Evolutionary conservation across 2,888 invertebrate genomes (phyloP).

Genomic region (Galerucella calmariensis): DNA sequence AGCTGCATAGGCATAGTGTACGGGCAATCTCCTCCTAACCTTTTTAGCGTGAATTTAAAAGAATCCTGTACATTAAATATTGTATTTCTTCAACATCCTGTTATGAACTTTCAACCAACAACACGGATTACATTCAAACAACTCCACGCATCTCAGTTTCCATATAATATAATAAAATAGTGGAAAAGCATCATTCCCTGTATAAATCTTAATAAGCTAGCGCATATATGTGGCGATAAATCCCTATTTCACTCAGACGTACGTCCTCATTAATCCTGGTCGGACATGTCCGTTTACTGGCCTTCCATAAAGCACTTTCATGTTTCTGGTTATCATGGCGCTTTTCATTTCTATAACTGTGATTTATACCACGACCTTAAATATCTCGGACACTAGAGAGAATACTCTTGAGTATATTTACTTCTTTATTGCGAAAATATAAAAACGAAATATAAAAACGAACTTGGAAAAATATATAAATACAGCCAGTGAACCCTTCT

Average conservation of each 20-base stretch:
- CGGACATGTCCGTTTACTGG: conserved; percentile 63
- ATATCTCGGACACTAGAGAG: conserved; percentile 3
- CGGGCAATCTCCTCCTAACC: no score
- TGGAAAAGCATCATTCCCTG: conserved; percentile 47
- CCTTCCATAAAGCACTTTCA: conserved; percentile 65
- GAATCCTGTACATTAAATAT: no score
- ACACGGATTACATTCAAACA: no score
- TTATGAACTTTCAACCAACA: no score
- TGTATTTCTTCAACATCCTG: no score
- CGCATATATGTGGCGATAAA: conserved; percentile 66
- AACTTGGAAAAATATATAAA: neutral
- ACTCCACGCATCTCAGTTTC: no score
- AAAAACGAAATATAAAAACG: neutral
- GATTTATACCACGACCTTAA: conserved; percentile 49
- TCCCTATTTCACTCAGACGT: conserved; percentile 66
- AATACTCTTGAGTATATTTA: neutral
- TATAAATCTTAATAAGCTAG: conserved; percentile 67
- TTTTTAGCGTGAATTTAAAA: no score
- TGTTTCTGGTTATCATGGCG: conserved; percentile 63
- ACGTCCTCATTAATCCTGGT: conserved; percentile 67
- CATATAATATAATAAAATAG: neutral
- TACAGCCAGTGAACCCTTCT: no score
- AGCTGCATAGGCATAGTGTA: no score
- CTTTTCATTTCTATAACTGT: conserved; percentile 62
- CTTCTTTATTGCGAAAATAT: neutral